Conservation (phyloP, 2,113 vertebrate genomes). For the Rhabdomys dilectus region DNA sequence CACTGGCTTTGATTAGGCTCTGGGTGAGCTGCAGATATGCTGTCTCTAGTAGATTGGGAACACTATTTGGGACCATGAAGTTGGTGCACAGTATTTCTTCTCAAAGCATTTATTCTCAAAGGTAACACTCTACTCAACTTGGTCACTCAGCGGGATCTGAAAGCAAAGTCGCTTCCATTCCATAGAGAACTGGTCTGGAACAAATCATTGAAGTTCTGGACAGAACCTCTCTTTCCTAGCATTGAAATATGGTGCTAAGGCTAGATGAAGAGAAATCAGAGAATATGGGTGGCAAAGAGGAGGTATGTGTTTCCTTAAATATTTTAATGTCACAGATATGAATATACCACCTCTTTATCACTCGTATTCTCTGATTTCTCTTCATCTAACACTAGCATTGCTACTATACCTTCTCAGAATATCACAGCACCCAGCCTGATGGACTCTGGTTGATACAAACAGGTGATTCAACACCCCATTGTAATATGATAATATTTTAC, state of each 20-base stretch:
- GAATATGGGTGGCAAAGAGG: neutral
- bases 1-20: neutral
- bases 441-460: neutral
- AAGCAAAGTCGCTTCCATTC: neutral
- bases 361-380: neutral
- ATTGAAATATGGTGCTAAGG: neutral
- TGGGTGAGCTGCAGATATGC: neutral
- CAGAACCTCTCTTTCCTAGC: neutral
- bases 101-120: conserved; percentile 9
- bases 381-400: neutral
- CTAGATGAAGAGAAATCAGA: neutral
- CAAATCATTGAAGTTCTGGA: neutral
- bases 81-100: neutral
- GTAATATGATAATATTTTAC: conserved; percentile 37
- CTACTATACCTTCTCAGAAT: neutral
- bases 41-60: neutral
- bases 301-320: too few species aligned
- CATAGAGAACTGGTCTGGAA: neutral
- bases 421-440: neutral
- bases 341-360: too few species aligned
- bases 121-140: neutral
- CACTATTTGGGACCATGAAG: neutral
- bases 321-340: too few species aligned
- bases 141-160: neutral
- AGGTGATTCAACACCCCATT: neutral